Conservation (phyloP, 2,797 vertebrate species). For the Periparus ater region DNA sequence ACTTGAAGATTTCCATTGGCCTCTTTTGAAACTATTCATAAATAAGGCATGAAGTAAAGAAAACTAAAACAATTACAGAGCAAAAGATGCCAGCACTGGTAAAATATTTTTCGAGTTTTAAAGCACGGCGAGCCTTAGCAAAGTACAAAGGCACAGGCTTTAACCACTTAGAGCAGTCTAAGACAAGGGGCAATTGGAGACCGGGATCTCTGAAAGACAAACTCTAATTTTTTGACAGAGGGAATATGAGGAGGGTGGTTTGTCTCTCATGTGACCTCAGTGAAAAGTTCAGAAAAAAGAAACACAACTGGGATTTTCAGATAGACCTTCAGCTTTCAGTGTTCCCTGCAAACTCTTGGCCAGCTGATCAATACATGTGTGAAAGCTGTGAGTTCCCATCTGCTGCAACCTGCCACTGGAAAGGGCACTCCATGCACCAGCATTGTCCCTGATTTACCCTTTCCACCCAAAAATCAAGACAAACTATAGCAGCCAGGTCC, state of each 20-base stretch:
- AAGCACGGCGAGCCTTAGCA: not conserved
- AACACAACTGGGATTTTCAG: not conserved
- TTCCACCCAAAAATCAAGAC: not conserved
- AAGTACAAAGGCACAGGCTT: not conserved
- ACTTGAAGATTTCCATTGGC: conserved; percentile 24
- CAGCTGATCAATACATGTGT: not conserved
- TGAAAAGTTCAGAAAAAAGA: not conserved
- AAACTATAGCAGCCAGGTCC: not conserved
- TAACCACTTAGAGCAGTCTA: not conserved
- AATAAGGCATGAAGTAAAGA: conserved; percentile 13
- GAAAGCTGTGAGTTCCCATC: not conserved
- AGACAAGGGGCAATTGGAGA: not conserved
- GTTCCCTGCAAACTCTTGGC: not conserved
- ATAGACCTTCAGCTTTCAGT: not conserved
- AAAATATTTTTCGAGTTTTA: not conserved
- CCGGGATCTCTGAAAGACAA: not conserved
- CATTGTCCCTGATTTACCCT: not conserved
- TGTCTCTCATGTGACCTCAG: not conserved
- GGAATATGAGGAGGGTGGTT: not conserved
- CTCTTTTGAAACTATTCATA: conserved; percentile 19
- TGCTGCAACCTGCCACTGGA: not conserved
- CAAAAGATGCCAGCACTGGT: not conserved
- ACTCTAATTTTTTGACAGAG: not conserved
- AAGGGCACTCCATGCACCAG: not conserved
- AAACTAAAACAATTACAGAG: not conserved